phyloP scores from a whole-genome alignment of 2,113 vertebrate species.

The Ctenomys sociabilis region DNA sequence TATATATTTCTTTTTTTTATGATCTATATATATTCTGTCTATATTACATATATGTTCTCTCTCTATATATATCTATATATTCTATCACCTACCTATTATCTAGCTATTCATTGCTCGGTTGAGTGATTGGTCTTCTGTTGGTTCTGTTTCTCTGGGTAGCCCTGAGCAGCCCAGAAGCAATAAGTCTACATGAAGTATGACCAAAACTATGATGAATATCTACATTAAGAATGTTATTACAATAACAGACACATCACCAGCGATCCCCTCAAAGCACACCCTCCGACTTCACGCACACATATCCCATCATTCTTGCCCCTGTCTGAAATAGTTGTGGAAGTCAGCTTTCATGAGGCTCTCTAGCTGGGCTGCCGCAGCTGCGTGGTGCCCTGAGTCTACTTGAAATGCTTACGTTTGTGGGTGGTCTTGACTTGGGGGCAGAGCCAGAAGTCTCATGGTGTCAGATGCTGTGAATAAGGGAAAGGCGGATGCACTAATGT shows the following conservation, averaged over 20 bases:
- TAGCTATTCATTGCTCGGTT: background rate
- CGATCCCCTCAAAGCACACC: background rate
- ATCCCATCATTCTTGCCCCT: background rate
- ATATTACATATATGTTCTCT: background rate
- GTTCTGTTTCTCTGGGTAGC: background rate
- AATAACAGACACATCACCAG: background rate
- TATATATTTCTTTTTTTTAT: too few species aligned
- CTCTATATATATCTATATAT: background rate
- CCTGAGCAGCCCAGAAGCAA: background rate
- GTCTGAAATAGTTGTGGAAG: background rate
- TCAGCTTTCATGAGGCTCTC: background rate
- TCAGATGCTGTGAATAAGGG: background rate
- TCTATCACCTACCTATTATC: background rate
- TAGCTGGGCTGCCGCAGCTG: background rate
- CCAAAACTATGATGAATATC: background rate
- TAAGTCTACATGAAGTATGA: background rate
- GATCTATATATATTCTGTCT: too few species aligned
- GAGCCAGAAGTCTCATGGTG: background rate
- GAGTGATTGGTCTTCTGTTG: background rate
- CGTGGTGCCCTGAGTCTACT: background rate
- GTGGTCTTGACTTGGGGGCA: background rate
- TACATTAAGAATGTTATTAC: background rate
- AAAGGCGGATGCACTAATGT: background rate
- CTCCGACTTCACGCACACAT: background rate
- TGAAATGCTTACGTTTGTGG: background rate